Percentiles rank a stretch among this genome's conserved stretches.
phyloP scores from a whole-genome alignment of 1,140 invertebrate species.

The Drosophila santomea region DNA sequence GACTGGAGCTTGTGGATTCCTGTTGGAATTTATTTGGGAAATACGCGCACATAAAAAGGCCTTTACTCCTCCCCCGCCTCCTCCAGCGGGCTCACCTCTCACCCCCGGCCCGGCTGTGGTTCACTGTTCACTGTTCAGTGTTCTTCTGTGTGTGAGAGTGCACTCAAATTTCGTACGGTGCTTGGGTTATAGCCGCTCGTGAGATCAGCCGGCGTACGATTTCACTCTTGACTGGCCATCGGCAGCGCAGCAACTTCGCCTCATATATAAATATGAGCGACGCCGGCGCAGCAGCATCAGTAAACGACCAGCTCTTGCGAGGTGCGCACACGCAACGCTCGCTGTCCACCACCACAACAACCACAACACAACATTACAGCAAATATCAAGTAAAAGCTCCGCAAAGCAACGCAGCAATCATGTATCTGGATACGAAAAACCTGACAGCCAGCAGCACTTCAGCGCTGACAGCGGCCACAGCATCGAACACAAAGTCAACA shows the following conservation, averaged over 20 bases:
- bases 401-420: slow-evolving; percentile 30
- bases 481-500: slow-evolving; percentile 19
- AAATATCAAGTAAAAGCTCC: slow-evolving; percentile 38
- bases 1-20: slow-evolving; percentile 71
- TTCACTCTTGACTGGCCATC: slow-evolving; percentile 79
- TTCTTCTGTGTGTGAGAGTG: slow-evolving; percentile 70
- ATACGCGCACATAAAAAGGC: slow-evolving; percentile 71
- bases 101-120: slow-evolving; percentile 24
- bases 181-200: slow-evolving; percentile 57
- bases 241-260: slow-evolving; percentile 70
- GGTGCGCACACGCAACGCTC: slow-evolving; percentile 80
- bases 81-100: slow-evolving; percentile 37
- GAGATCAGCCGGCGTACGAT: slow-evolving; percentile 79
- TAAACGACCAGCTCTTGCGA: slow-evolving; percentile 80
- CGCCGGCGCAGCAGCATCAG: slow-evolving; percentile 82
- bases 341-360: slow-evolving; percentile 27
- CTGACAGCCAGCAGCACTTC: slow-evolving; percentile 46
- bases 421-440: slow-evolving; percentile 84
- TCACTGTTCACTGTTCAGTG: slow-evolving; percentile 19
- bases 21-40: slow-evolving; percentile 84
- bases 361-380: slow-evolving; percentile 10
- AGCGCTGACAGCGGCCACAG: slow-evolving; percentile 25
- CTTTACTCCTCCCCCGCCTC: neutral
- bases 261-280: slow-evolving; percentile 83
- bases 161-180: slow-evolving; percentile 83